Conservation (phyloP, 2,888 invertebrate genomes). For the Hydroisotoma schaefferi region DNA sequence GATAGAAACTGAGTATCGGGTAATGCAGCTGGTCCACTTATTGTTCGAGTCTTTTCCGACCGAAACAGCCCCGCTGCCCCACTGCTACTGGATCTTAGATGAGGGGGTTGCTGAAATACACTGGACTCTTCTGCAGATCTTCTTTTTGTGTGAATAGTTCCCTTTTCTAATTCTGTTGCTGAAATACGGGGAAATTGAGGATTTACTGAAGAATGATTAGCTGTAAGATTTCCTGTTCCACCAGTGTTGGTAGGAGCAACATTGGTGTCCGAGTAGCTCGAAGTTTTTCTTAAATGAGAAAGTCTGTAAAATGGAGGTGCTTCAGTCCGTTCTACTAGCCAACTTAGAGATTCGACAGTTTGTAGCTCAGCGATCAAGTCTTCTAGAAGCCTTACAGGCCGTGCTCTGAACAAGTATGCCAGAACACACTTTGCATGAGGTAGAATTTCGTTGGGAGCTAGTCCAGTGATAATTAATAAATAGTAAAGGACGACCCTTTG, state of each 20-base stretch:
- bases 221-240: constrained; percentile 10
- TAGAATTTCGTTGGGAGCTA: constrained; percentile 92
- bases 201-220: constrained; percentile 23
- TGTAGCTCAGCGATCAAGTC: constrained; percentile 97
- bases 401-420: constrained; percentile 83
- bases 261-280: constrained; percentile 67
- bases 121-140: constrained; percentile 52
- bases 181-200: constrained; percentile 32
- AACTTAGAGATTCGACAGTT: constrained; percentile 93
- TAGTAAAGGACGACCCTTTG: constrained; percentile 94
- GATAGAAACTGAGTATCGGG: constrained; percentile 50
- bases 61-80: constrained; percentile 44
- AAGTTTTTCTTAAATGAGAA: constrained; percentile 85
- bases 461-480: constrained; percentile 90
- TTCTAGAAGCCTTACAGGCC: constrained; percentile 87
- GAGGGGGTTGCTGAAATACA: constrained; percentile 42
- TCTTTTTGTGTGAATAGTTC: constrained; percentile 93
- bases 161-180: constrained; percentile 68
- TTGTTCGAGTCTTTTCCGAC: constrained; percentile 62
- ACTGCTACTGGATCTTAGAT: constrained; percentile 42
- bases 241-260: constrained; percentile 25
- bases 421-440: constrained; percentile 93
- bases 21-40: constrained; percentile 60
- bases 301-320: constrained; percentile 96
- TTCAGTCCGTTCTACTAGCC: constrained; percentile 92